phyloP scores from a whole-genome alignment of 2,888 invertebrate species.

The Tetragnatha montana region DNA sequence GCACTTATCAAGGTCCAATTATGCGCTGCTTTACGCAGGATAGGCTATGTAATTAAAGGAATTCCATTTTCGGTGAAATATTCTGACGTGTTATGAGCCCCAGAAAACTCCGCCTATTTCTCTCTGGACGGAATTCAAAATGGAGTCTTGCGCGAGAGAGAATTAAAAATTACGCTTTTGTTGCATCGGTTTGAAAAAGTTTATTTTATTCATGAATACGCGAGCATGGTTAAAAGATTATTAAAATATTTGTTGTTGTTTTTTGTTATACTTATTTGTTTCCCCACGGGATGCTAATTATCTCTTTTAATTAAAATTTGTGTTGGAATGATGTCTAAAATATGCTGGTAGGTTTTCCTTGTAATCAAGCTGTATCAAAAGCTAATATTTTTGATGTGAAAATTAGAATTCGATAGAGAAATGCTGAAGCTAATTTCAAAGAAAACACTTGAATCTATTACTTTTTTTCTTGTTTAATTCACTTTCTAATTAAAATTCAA shows the following conservation, averaged over 20 bases:
- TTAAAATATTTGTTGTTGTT: neutral
- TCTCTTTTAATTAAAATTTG: neutral
- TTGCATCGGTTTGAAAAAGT: neutral
- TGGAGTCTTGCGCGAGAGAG: neutral
- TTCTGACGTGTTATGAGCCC: neutral
- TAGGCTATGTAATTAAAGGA: conserved; percentile 24
- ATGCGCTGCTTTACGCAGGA: conserved; percentile 14
- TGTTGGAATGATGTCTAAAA: neutral
- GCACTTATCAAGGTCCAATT: conserved; percentile 31
- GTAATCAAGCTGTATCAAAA: neutral
- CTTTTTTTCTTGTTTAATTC: too few relatives aligned
- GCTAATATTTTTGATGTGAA: neutral
- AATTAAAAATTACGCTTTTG: neutral
- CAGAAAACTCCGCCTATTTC: neutral
- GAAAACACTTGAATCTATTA: neutral
- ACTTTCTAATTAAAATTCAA: neutral
- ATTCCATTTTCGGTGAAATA: conserved; percentile 7
- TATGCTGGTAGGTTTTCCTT: neutral
- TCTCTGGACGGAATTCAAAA: neutral
- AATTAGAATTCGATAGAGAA: neutral
- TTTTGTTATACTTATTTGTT: neutral
- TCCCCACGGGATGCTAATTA: neutral
- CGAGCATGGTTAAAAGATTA: neutral
- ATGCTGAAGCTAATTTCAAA: neutral
- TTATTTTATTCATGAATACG: neutral